A percentile compares a stretch with the other conserved stretches of the same genome.
phyloP scores from a whole-genome alignment of 2,113 vertebrate species.

The Sula dactylatra region DNA sequence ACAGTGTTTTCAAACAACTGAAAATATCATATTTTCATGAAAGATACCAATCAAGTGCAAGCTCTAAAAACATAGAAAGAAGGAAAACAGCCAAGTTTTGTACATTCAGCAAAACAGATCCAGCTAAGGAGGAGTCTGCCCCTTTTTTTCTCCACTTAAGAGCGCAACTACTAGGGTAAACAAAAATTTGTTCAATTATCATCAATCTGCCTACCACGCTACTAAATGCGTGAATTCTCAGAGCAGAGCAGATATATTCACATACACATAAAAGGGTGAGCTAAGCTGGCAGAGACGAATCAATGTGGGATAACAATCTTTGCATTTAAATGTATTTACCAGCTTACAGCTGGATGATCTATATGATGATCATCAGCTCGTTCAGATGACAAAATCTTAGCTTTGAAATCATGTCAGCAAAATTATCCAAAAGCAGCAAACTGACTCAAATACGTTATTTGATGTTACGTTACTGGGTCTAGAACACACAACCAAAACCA shows the following conservation, averaged over 20 bases:
- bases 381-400: too few relatives aligned
- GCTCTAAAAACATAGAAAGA: not conserved
- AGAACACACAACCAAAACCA: not conserved
- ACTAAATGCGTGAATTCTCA: not conserved
- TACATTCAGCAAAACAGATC: not conserved
- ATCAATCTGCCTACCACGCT: not conserved
- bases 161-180: not conserved
- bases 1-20: not conserved
- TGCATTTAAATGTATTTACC: not conserved
- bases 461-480: rapidly evolving
- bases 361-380: rapidly evolving
- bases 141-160: not conserved
- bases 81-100: not conserved
- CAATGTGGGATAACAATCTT: too few relatives aligned
- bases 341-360: not conserved
- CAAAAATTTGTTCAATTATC: not conserved
- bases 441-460: rapidly evolving
- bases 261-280: not conserved
- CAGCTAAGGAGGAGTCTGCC: not conserved
- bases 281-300: not conserved
- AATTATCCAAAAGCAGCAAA: not conserved
- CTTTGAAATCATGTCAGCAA: not conserved
- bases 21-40: not conserved
- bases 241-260: not conserved
- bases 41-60: not conserved